Conservation (phyloP, 1,140 invertebrate species). For the Euwallacea similis region DNA sequence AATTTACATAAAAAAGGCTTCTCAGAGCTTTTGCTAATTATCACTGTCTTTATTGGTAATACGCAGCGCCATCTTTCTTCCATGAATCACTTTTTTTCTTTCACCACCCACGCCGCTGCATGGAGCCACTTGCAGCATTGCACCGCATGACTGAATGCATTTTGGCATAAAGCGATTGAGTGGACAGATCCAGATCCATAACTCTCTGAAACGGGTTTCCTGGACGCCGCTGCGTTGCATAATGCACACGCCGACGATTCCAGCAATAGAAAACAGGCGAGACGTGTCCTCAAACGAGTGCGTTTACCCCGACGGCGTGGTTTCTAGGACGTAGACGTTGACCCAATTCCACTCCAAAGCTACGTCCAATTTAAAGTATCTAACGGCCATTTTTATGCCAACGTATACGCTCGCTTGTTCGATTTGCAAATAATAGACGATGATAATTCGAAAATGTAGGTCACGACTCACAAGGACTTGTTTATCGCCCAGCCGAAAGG, state of each 20-base stretch:
- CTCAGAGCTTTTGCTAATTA: too few relatives aligned
- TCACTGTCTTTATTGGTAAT: too few relatives aligned
- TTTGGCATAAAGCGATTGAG: too few relatives aligned
- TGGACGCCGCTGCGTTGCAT: conserved; percentile 10
- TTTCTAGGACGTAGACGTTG: conserved; percentile 30
- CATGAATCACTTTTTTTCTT: too few relatives aligned
- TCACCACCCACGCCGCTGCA: too few relatives aligned
- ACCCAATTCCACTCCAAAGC: conserved; percentile 15
- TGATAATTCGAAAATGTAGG: conserved; percentile 15
- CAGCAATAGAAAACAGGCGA: background rate
- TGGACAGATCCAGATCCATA: too few relatives aligned
- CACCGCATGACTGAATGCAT: too few relatives aligned
- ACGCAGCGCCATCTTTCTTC: too few relatives aligned
- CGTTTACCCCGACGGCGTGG: conserved; percentile 21
- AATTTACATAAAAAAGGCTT: too few relatives aligned
- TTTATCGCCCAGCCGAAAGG: conserved; percentile 22
- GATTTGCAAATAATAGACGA: conserved; percentile 21
- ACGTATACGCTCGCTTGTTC: background rate
- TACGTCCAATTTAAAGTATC: conserved; percentile 18
- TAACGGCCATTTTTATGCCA: conserved; percentile 12
- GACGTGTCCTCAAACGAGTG: conserved; percentile 25
- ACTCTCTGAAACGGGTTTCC: background rate
- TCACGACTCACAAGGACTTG: conserved; percentile 16
- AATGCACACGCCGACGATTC: background rate
- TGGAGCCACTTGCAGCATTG: too few relatives aligned